Percentiles rank a stretch among this genome's conserved stretches.
These are phyloP conservation scores for Gobio occitaniae DNA, from an alignment of 2,797 vertebrate genomes.

Conservation along the genomic window DNA sequence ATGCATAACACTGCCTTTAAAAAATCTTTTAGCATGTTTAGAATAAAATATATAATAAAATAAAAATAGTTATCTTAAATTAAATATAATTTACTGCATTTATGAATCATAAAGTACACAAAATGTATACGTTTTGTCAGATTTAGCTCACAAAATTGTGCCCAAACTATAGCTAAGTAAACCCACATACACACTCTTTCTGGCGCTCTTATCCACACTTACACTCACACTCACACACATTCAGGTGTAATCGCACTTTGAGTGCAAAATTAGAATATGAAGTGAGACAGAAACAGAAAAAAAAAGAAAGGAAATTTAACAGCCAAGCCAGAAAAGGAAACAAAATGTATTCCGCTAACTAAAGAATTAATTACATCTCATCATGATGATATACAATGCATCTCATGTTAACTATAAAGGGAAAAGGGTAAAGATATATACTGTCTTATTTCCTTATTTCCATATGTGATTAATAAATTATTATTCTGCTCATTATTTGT, in stretches of 20 bases:
- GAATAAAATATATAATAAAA: background rate
- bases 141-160: background rate
- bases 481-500: slow-evolving; percentile 29
- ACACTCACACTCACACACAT: slow-evolving; percentile 4
- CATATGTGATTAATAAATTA: slow-evolving; percentile 35
- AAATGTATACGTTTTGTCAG: background rate
- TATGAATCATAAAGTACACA: no score
- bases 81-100: no score
- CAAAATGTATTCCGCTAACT: slow-evolving; percentile 4
- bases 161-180: background rate
- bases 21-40: background rate
- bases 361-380: slow-evolving; percentile 18
- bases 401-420: slow-evolving; percentile 21
- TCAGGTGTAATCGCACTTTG: slow-evolving; percentile 13
- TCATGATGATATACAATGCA: slow-evolving; percentile 35
- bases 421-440: slow-evolving; percentile 19
- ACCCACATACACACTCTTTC: background rate
- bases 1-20: background rate
- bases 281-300: slow-evolving; percentile 33
- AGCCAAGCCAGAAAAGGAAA: slow-evolving; percentile 41
- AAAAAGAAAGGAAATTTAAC: slow-evolving; percentile 30
- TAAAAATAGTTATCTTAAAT: no score
- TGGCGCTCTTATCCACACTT: background rate
- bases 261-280: slow-evolving; percentile 22
- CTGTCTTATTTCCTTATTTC: slow-evolving; percentile 25